Evolutionary conservation across 2,113 vertebrate species (phyloP), one percentile per base, ranked within the genome.

Genomic region (Microtus montanus): DNA sequence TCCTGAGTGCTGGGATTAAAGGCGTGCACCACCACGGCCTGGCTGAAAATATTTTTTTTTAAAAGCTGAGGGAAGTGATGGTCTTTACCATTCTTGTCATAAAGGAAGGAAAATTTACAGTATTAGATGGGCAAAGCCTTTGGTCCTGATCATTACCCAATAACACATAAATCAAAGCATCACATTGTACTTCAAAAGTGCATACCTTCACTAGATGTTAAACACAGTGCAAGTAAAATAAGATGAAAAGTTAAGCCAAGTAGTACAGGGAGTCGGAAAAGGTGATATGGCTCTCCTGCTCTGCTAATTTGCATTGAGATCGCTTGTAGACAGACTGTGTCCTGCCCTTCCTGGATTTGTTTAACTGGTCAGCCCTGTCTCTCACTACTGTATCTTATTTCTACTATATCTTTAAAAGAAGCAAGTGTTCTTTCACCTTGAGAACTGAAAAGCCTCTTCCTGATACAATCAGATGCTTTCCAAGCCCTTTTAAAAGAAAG

Each of bases 331-430:
- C 92, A 98, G 95, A 94, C 95, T 96, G 77, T 92, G 87, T 92
- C 96, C 96, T 75, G 47, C 96, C 93, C 89, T 97, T 97, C 96
- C 91, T 94, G 90, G 96, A 85, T 96, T 97, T 97, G 98, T 98
- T 98, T 98, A 98, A 98, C 98, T 98, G 96, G 94, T 96, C 77
- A 97, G 91, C 93, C 88, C 85, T 97, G 95, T 96, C 94, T 98
- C 98, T 98, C 97, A 97, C 97, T 98, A 97, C 93, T 92, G 97
- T 98, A 98, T 98, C 97, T 97, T 97, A 98, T 99, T 99, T 98
- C 98, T 97, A 97, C 91, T 97, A 98, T 97, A 98, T 98, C 97
- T 96, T 93, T 97, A 98, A 98, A 98, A 98, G 97, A 96, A 98
- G 97, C 13, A 92, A 98, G 97, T 87, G 97, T 97, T 98, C 96